A percentile compares a stretch with the other conserved stretches of the same genome.
These are phyloP conservation scores for Thaumatotibia leucotreta DNA, from an alignment of 1,140 invertebrate species.

Conservation along the genomic window DNA sequence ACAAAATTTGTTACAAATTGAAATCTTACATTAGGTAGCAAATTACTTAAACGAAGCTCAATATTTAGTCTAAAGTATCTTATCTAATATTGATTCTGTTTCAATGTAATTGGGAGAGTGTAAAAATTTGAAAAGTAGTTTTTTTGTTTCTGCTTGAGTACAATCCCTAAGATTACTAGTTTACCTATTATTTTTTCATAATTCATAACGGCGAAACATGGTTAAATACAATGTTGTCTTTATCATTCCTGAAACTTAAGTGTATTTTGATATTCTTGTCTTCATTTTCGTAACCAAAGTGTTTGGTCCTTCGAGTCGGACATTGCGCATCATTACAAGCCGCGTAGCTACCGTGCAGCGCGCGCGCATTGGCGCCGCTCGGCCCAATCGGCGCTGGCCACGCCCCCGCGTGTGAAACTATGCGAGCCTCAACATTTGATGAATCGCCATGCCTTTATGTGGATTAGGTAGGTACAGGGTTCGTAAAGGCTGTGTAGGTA, in stretches of 20 bases:
- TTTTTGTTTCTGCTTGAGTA: too few relatives aligned
- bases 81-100: too few relatives aligned
- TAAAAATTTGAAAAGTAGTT: too few relatives aligned
- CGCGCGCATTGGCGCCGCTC: constrained; percentile 58
- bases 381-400: constrained; percentile 50
- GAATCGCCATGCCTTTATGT: constrained; percentile 10
- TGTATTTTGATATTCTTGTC: background rate
- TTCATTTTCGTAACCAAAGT: background rate
- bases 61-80: too few relatives aligned
- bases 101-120: too few relatives aligned
- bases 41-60: too few relatives aligned
- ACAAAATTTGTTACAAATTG: too few relatives aligned
- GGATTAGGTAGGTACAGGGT: background rate
- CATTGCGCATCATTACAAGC: background rate
- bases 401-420: constrained; percentile 34
- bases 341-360: constrained; percentile 50
- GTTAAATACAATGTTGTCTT: background rate
- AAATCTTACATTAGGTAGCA: too few relatives aligned
- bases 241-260: background rate
- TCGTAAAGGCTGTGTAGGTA: too few relatives aligned
- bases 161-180: too few relatives aligned
- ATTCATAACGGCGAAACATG: too few relatives aligned
- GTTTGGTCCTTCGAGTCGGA: background rate
- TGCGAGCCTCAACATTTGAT: constrained; percentile 13
- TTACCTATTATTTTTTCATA: too few relatives aligned